phyloP scores from a whole-genome alignment of 2,888 invertebrate species.

The Drosophila fulvimacula region DNA sequence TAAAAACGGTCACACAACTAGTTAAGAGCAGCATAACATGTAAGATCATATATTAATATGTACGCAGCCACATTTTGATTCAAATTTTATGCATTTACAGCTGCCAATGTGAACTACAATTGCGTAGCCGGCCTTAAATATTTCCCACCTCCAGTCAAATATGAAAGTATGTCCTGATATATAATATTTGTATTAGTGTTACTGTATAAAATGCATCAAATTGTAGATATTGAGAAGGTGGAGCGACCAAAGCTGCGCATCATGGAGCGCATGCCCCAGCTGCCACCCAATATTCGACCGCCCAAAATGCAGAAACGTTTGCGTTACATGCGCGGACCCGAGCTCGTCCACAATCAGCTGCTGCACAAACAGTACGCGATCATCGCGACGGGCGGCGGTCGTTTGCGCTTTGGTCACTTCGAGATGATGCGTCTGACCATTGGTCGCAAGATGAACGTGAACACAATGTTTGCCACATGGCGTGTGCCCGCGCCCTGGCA shows the following conservation, averaged over 20 bases:
- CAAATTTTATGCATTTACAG: constrained; percentile 37
- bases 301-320: constrained; percentile 94
- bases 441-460: constrained; percentile 91
- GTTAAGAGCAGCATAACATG: constrained; percentile 47
- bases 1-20: constrained; percentile 54
- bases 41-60: constrained; percentile 18
- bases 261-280: constrained; percentile 90
- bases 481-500: constrained; percentile 98
- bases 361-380: constrained; percentile 97
- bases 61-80: neutral
- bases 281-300: constrained; percentile 88
- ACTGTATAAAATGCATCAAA: neutral
- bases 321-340: constrained; percentile 96
- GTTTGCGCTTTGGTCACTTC: constrained; percentile 91
- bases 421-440: constrained; percentile 93
- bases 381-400: constrained; percentile 93
- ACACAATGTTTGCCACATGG: constrained; percentile 97
- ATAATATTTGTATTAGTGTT: neutral
- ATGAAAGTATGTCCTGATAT: constrained; percentile 22
- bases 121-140: constrained; percentile 87
- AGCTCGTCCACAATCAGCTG: constrained; percentile 92
- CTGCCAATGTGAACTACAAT: constrained; percentile 49
- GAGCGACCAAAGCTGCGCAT: constrained; percentile 89
- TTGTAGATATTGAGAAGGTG: constrained; percentile 89
- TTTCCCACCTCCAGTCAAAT: constrained; percentile 88